A percentile compares a stretch with the other conserved stretches of the same genome.
Evolutionary conservation across 2,797 vertebrate genomes (phyloP).

Genomic region (Dicrostonyx torquatus): DNA sequence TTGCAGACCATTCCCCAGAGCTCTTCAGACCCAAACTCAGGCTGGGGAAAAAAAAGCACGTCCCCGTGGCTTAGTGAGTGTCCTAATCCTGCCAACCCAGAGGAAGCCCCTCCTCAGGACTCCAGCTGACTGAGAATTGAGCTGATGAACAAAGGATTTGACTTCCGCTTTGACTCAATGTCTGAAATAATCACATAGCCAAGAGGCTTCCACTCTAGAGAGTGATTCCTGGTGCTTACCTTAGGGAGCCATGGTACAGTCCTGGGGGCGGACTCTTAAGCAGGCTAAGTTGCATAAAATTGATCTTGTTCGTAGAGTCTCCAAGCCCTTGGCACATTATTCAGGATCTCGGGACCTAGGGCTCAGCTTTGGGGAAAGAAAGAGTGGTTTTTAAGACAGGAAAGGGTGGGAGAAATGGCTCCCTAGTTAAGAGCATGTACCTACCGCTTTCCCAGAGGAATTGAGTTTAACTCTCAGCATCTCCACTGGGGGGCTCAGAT

Average conservation of each 20-base stretch:
- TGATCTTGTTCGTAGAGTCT: background rate
- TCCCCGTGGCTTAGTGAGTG: background rate
- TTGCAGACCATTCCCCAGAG: background rate
- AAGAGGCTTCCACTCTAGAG: background rate
- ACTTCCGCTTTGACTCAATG: constrained; percentile 1
- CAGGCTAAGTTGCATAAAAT: background rate
- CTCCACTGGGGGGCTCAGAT: background rate
- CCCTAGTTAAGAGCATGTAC: background rate
- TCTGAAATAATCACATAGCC: constrained; percentile 12
- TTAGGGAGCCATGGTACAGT: background rate
- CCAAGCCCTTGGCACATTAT: background rate
- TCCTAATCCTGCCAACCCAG: background rate
- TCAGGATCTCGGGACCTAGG: too few species aligned
- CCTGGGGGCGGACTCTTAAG: background rate
- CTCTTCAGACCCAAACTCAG: background rate
- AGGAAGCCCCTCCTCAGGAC: background rate
- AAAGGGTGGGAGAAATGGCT: background rate
- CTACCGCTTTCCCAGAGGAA: background rate
- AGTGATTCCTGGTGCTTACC: background rate
- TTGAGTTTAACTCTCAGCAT: background rate
- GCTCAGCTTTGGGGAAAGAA: background rate
- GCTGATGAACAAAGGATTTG: background rate
- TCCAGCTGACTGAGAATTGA: background rate
- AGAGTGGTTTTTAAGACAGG: background rate
- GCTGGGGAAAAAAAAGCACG: background rate